Percentiles rank a stretch among this genome's conserved stretches.
These are phyloP conservation scores for Forbesichthys agassizii DNA, from an alignment of 2,113 vertebrate genomes.

Conservation along the genomic window DNA sequence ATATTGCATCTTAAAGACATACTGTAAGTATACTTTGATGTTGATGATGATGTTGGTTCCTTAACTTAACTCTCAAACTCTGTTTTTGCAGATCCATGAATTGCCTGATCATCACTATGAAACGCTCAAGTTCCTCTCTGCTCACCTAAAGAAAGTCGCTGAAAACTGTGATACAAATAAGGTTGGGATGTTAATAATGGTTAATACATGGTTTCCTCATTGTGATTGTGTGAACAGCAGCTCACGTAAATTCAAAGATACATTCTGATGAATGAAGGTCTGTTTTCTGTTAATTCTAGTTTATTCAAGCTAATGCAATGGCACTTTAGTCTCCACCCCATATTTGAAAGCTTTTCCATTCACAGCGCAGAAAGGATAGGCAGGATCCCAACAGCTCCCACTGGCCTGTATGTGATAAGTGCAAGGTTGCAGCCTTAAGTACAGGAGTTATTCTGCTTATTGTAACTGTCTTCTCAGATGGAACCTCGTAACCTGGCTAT, in stretches of 20 bases:
- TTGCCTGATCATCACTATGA: slow-evolving; percentile 95
- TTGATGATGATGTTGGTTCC: too few relatives aligned
- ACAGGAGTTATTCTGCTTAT: too few relatives aligned
- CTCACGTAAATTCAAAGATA: neutral
- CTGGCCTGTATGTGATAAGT: neutral
- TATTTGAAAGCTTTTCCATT: too few relatives aligned
- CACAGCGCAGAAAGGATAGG: too few relatives aligned
- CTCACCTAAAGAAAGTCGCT: slow-evolving; percentile 93
- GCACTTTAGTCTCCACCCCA: too few relatives aligned
- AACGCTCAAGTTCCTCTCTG: slow-evolving; percentile 95
- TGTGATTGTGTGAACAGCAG: neutral
- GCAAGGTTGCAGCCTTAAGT: neutral
- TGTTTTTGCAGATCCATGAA: slow-evolving; percentile 84
- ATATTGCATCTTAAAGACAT: neutral
- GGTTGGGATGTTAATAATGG: slow-evolving; percentile 66
- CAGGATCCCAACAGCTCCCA: neutral
- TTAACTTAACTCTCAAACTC: slow-evolving; percentile 14
- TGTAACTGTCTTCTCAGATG: slow-evolving; percentile 79
- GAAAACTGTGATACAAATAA: slow-evolving; percentile 98
- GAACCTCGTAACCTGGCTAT: slow-evolving; percentile 97
- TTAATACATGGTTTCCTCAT: neutral
- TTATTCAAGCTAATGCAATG: too few relatives aligned
- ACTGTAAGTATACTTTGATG: neutral
- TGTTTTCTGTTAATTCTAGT: too few relatives aligned
- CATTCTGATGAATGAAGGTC: too few relatives aligned